Conservation (phyloP, 2,113 vertebrate species). For the Pandion haliaetus region DNA sequence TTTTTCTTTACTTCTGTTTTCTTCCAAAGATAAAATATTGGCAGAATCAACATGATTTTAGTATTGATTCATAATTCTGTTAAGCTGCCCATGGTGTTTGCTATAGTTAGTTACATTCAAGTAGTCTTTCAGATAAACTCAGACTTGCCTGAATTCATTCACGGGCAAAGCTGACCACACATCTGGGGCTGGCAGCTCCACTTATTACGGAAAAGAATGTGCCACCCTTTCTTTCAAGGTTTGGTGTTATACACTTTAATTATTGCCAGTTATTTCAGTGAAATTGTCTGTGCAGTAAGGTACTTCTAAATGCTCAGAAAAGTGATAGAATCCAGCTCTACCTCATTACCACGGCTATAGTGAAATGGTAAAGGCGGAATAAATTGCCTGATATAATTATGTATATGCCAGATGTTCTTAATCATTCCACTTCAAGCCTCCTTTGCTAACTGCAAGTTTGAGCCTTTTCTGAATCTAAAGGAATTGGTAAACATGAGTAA, state of each 20-base stretch:
- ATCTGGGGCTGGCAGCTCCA: background rate
- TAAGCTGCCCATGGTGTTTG: background rate
- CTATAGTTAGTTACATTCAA: background rate
- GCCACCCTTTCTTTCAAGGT: background rate
- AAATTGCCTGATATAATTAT: constrained; percentile 49
- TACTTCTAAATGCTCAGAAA: background rate
- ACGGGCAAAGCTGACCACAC: background rate
- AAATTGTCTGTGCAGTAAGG: background rate
- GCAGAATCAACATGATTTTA: background rate
- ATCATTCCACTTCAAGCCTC: constrained; percentile 50
- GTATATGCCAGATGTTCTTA: constrained; percentile 45
- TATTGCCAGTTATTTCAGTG: background rate
- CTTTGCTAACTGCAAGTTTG: constrained; percentile 39
- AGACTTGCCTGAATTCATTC: background rate
- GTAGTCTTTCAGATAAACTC: background rate
- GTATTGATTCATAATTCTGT: background rate
- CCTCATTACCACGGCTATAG: background rate
- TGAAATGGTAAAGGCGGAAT: constrained; percentile 21
- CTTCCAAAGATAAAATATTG: background rate
- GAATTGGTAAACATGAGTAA: constrained; percentile 53
- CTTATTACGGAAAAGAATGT: background rate
- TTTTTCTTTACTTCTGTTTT: background rate
- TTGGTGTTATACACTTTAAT: background rate
- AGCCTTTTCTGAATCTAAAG: background rate
- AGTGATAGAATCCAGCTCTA: background rate